A percentile compares a stretch with the other conserved stretches of the same genome.
Conservation (phyloP, 1,140 invertebrate genomes). For the Acromyrmex heyeri region DNA sequence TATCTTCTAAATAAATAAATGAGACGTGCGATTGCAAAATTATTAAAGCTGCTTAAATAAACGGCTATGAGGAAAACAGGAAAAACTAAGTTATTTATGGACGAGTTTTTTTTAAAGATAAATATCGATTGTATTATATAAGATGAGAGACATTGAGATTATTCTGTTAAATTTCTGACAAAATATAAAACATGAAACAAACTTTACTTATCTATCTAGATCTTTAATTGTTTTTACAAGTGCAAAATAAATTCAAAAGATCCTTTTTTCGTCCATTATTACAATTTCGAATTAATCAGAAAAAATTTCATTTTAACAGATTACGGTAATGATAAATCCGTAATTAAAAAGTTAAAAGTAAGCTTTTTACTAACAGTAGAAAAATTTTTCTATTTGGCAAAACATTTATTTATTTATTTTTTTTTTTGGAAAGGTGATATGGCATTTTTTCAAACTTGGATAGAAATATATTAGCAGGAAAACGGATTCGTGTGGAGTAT, state of each 20-base stretch:
- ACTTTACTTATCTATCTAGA: not conserved
- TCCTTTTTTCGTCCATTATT: not conserved
- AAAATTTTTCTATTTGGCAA: not conserved
- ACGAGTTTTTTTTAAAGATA: not conserved
- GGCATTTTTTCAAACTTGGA: not conserved
- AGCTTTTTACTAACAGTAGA: not conserved
- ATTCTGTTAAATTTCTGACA: not conserved
- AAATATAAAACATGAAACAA: not conserved
- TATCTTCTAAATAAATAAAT: not conserved
- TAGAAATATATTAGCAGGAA: not conserved
- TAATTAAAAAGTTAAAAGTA: constrained; percentile 11
- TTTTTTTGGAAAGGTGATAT: not conserved
- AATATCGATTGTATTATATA: not conserved
- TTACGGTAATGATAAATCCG: not conserved
- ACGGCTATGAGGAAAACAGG: not conserved
- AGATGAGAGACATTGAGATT: not conserved
- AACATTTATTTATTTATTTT: not conserved
- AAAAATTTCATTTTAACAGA: not conserved
- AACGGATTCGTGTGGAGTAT: not conserved
- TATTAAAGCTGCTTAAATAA: constrained; percentile 2
- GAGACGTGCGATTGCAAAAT: not conserved
- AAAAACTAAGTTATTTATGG: constrained; percentile 8
- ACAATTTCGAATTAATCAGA: not conserved
- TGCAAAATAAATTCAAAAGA: not conserved
- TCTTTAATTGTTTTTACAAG: not conserved